Conservation (phyloP, 2,888 invertebrate species). For the Monoplex corrugatus region DNA sequence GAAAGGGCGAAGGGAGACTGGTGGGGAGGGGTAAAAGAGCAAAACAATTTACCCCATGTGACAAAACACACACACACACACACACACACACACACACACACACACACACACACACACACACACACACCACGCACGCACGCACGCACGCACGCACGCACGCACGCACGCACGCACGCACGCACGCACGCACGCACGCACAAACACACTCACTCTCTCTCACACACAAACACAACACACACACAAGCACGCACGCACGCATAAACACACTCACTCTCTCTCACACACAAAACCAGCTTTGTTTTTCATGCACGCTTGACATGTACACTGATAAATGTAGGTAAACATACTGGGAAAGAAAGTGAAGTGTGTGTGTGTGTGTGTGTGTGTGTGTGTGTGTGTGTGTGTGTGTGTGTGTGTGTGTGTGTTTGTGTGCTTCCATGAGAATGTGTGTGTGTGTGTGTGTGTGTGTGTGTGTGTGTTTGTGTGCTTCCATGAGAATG, state of each 20-base stretch:
- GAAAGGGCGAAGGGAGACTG: too few species aligned
- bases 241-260: neutral
- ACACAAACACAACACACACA: neutral
- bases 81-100: neutral
- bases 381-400: neutral
- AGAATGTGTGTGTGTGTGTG: too few species aligned
- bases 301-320: neutral
- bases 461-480: conserved; percentile 12
- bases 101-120: neutral
- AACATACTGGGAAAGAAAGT: neutral
- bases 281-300: neutral
- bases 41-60: too few species aligned
- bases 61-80: neutral
- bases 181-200: neutral
- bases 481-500: too few species aligned
- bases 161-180: too few species aligned
- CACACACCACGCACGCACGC: too few species aligned
- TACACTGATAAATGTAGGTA: neutral
- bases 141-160: too few species aligned
- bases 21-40: too few species aligned
- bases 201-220: neutral
- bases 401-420: too few species aligned
- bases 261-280: neutral
- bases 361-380: neutral
- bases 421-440: neutral